Percentiles rank a stretch among this genome's conserved stretches.
These are phyloP conservation scores for Thymelicus acteon DNA, from an alignment of 2,888 invertebrate species.

Conservation along the genomic window DNA sequence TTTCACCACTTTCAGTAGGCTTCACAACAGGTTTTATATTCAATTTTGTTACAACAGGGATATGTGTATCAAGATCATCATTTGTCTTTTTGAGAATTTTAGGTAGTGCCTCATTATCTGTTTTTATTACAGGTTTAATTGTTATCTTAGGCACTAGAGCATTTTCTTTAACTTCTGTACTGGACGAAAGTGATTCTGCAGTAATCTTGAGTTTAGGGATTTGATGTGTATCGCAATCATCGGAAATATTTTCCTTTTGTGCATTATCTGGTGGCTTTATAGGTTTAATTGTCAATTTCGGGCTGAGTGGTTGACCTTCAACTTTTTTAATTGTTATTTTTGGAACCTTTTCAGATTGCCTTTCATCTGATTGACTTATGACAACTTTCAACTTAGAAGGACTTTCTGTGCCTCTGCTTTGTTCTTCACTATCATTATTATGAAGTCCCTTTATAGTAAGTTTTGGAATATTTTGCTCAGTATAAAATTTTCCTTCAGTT, in stretches of 20 bases:
- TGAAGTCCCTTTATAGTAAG: conserved; percentile 74
- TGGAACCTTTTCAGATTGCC: conserved; percentile 69
- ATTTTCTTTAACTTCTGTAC: conserved; percentile 64
- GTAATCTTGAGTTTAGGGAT: conserved; percentile 56
- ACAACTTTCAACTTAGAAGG: conserved; percentile 71
- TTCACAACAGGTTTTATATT: conserved; percentile 80
- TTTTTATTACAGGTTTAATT: conserved; percentile 79
- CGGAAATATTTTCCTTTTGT: conserved; percentile 52
- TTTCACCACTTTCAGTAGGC: conserved; percentile 66
- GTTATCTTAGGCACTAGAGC: conserved; percentile 85
- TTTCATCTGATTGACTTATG: conserved; percentile 70
- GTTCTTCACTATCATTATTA: conserved; percentile 65
- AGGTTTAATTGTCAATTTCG: conserved; percentile 81
- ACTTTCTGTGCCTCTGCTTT: conserved; percentile 50
- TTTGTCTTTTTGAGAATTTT: conserved; percentile 60
- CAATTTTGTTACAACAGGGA: conserved; percentile 74
- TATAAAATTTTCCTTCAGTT: conserved; percentile 75
- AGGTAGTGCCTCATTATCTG: conserved; percentile 55
- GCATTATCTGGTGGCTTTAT: conserved; percentile 66
- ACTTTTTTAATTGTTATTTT: conserved; percentile 78
- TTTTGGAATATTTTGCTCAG: conserved; percentile 76
- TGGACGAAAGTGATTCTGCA: conserved; percentile 58
- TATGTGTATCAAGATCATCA: conserved; percentile 64
- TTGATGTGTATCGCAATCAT: conserved; percentile 47
- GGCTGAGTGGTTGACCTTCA: conserved; percentile 72